Base-by-base conservation (phyloP, 2,797 vertebrate genomes). In the Scyliorhinus canicula region DNA sequence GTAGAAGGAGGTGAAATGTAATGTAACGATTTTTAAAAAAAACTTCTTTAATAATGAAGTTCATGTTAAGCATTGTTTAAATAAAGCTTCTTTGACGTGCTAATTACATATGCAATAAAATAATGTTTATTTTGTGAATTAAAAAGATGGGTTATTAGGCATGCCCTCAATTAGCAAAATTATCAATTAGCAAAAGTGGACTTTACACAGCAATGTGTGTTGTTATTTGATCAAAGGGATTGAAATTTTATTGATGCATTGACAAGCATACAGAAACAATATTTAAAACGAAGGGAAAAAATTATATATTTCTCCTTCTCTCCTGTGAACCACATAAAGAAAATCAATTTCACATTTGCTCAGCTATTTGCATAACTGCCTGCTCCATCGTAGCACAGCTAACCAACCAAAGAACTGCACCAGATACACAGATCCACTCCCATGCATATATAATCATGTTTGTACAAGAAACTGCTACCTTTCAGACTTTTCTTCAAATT, bases 271-370 rank as follows among this genome's bases (percentile, higher is more conserved):
- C 3, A 24, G 50, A 55, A 55, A 28, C 28, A 86, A 31, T 28
- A 52, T 52, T 28, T 26, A 21, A 86, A 55, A 31, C 55, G 31
- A 55, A 31, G 60, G 14, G 31, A 31, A 35, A 52, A 86, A 86
- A 14, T 52, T 55, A 31, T 52, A 55, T 31, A 35, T 86, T 52
- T 86, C 44, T 55, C 31, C 84, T 28, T 31, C 31, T 86, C 47
- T 82, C 79, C 5, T 44, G 40, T 47, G 44, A 24, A 82, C 79
- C 79, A 82, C 44, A 47, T 47, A 47, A 47, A 82, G 79, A 82
- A 82, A 55, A 90, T 60, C 57, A 90, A 90, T 55, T 90, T 60
- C 86, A 88, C 52, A 31, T 88, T 31, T 88, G 52, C 55, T 57
- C 6, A 11, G 28, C 57, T n/a, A 21, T 90, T 90, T 90, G 55